Conservation (phyloP, 2,797 vertebrate species). For the Heteromormyrus szaboi region DNA sequence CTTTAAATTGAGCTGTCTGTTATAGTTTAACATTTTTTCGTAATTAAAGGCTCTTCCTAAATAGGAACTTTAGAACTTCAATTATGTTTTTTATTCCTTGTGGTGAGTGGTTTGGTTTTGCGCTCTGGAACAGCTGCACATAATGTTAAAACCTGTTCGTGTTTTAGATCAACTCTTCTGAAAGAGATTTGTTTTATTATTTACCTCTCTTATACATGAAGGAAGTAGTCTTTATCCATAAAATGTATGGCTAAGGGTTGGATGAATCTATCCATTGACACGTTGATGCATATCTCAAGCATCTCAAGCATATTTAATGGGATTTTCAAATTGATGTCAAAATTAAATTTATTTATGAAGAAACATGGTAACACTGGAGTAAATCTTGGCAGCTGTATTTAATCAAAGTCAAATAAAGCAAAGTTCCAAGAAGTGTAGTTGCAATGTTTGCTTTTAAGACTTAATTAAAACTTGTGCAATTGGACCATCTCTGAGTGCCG, state of each 20-base stretch:
- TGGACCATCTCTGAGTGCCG: background rate
- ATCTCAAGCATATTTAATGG: background rate
- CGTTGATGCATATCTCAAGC: background rate
- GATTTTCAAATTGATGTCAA: background rate
- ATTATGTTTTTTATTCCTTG: constrained; percentile 15
- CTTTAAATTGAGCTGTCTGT: constrained; percentile 13
- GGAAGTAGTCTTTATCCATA: background rate
- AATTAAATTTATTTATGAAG: background rate
- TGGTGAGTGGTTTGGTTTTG: constrained; percentile 17
- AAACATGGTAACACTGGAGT: background rate
- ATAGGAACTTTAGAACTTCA: constrained; percentile 16
- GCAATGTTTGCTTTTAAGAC: background rate
- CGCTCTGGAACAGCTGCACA: background rate
- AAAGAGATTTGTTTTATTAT: background rate
- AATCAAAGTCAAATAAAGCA: background rate
- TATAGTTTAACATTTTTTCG: constrained; percentile 13
- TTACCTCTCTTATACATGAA: background rate
- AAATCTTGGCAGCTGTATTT: background rate
- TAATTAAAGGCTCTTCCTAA: constrained; percentile 23
- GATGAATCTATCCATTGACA: background rate
- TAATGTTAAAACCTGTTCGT: constrained; percentile 14
- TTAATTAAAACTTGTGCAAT: background rate
- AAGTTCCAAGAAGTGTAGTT: background rate
- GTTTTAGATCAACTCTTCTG: constrained; percentile 12
- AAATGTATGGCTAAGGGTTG: constrained; percentile 39